These are phyloP conservation scores for Drosophila longiperda DNA, from an alignment of 2,888 invertebrate species.

Conservation along the genomic window DNA sequence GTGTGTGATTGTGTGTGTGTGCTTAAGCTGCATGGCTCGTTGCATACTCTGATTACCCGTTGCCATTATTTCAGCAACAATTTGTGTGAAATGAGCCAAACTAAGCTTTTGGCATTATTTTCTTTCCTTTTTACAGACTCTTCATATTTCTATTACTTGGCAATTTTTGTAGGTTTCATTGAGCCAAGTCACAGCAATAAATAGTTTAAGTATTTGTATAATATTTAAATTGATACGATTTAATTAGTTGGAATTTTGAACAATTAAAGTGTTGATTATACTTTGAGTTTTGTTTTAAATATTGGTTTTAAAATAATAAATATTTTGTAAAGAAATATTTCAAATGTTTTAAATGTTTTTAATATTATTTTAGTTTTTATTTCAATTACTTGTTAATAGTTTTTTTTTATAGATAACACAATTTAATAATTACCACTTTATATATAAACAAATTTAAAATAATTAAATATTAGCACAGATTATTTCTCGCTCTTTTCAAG, in stretches of 20 bases:
- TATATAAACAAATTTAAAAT: background rate
- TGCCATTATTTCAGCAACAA: constrained; percentile 26
- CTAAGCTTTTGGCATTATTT: constrained; percentile 44
- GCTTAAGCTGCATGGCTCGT: constrained; percentile 43
- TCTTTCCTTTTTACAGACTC: background rate
- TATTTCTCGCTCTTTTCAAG: too few relatives aligned
- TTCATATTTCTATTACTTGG: background rate
- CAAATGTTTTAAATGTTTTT: too few relatives aligned
- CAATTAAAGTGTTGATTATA: background rate
- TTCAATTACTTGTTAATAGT: too few relatives aligned
- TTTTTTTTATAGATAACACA: too few relatives aligned
- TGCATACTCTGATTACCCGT: constrained; percentile 27
- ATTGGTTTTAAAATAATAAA: background rate
- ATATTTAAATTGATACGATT: background rate
- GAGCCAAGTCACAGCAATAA: background rate
- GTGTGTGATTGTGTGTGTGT: constrained; percentile 23
- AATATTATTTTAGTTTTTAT: background rate
- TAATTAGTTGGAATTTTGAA: background rate
- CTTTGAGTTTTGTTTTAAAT: background rate
- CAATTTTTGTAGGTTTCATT: constrained; percentile 1
- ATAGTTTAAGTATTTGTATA: background rate
- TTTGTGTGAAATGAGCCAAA: constrained; percentile 63
- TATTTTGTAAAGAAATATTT: background rate
- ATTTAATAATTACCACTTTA: background rate
- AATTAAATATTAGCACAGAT: background rate